Conservation (phyloP, 1,140 invertebrate species). For the Brachionus angularis region DNA sequence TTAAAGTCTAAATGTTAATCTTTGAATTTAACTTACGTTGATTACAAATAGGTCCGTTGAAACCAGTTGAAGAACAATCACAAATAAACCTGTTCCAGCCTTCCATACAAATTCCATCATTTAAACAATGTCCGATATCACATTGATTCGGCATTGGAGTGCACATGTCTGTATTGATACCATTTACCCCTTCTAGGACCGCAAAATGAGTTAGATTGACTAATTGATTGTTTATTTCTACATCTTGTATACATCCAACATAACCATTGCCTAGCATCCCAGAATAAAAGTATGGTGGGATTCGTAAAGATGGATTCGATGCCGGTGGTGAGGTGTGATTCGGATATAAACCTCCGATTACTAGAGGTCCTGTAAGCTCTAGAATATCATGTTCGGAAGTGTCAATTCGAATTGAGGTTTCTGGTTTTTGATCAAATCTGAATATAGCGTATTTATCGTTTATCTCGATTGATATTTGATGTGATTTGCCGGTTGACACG, state of each 20-base stretch:
- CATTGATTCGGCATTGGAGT: conserved; percentile 71
- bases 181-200: conserved; percentile 75
- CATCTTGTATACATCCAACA: conserved; percentile 87
- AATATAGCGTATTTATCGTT: conserved; percentile 29
- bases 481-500: conserved; percentile 13
- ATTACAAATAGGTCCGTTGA: conserved; percentile 82
- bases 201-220: conserved; percentile 84
- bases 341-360: conserved; percentile 72
- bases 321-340: conserved; percentile 64
- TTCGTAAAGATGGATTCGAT: conserved; percentile 52
- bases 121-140: conserved; percentile 81
- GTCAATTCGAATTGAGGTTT: conserved; percentile 20
- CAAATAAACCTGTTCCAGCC: conserved; percentile 95
- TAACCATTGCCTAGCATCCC: conserved; percentile 81
- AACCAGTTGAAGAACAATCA: conserved; percentile 84
- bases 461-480: conserved; percentile 25
- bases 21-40: conserved; percentile 44
- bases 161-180: conserved; percentile 49
- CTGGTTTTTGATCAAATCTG: conserved; percentile 14
- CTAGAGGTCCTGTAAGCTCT: conserved; percentile 73
- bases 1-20: too few relatives aligned
- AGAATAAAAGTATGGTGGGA: conserved; percentile 82
- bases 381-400: conserved; percentile 62
- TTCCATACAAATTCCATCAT: conserved; percentile 80
- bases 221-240: conserved; percentile 83